Conservation (phyloP, 2,888 invertebrate genomes). For the Tetragonisca angustula region DNA sequence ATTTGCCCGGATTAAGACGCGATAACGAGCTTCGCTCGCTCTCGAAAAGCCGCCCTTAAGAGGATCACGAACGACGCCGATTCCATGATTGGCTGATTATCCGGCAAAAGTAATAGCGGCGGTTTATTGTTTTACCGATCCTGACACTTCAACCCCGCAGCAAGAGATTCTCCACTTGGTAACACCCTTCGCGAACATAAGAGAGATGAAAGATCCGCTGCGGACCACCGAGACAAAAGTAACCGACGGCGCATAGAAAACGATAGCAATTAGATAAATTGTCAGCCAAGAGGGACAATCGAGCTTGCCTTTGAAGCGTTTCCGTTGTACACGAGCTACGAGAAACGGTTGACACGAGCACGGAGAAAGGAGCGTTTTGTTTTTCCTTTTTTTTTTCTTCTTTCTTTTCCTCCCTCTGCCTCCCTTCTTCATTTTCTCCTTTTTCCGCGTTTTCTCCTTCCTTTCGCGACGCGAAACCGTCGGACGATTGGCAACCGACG, state of each 20-base stretch:
- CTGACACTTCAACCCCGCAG: conserved; percentile 67
- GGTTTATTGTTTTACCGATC: conserved; percentile 74
- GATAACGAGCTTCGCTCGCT: conserved; percentile 78
- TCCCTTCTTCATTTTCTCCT: background rate
- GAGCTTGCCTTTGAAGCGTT: conserved; percentile 41
- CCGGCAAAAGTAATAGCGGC: conserved; percentile 67
- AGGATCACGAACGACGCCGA: conserved; percentile 72
- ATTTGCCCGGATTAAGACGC: conserved; percentile 78
- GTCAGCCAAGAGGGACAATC: conserved; percentile 52
- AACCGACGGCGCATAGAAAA: conserved; percentile 51
- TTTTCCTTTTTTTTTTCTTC: background rate
- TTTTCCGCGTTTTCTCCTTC: background rate
- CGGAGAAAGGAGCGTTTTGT: background rate
- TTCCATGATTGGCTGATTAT: conserved; percentile 77
- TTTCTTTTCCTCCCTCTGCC: too few relatives aligned
- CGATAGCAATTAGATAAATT: conserved; percentile 63
- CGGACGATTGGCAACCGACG: conserved; percentile 35
- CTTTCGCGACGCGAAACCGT: conserved; percentile 21
- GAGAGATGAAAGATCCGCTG: conserved; percentile 58
- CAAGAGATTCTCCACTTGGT: conserved; percentile 68
- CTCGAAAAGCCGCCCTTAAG: conserved; percentile 72
- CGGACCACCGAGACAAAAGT: conserved; percentile 33
- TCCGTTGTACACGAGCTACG: conserved; percentile 13
- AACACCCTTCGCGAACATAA: conserved; percentile 61
- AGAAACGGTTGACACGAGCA: conserved; percentile 14